Evolutionary conservation across 2,113 vertebrate genomes (phyloP).

Genomic region (Vicugna pacos): DNA sequence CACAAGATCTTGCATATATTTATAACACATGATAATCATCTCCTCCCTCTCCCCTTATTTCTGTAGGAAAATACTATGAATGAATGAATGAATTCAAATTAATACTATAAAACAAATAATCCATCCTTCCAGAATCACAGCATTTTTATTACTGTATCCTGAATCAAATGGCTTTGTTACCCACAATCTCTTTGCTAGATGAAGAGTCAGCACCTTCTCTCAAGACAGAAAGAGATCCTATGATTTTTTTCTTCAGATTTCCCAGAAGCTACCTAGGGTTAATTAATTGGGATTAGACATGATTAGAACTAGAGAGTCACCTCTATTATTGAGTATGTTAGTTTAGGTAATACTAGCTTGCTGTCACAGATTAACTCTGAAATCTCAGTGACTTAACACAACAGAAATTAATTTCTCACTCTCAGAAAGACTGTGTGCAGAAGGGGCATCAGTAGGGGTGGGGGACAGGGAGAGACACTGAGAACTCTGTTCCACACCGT

Average conservation of each 20-base stretch:
- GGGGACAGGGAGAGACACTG: background rate
- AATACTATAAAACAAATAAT: background rate
- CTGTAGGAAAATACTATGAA: background rate
- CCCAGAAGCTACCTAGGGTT: background rate
- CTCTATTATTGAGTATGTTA: background rate
- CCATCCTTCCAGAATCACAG: background rate
- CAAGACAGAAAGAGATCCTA: background rate
- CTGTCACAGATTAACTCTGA: background rate
- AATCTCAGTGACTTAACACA: background rate
- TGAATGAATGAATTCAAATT: constrained; percentile 31
- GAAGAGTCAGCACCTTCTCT: background rate
- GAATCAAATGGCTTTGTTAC: background rate
- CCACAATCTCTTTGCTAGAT: background rate
- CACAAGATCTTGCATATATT: no score
- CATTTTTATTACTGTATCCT: background rate
- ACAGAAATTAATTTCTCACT: background rate
- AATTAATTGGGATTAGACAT: background rate
- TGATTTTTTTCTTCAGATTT: background rate
- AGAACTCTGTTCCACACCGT: background rate
- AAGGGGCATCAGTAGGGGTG: background rate
- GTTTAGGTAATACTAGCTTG: background rate
- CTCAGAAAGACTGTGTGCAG: background rate
- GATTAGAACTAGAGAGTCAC: background rate
- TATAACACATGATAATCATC: background rate
- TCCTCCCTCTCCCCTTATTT: background rate